Percentiles rank a stretch among this genome's conserved stretches.
These are phyloP conservation scores for Manis pentadactyla DNA, from an alignment of 2,797 vertebrate genomes.

Conservation along the genomic window DNA sequence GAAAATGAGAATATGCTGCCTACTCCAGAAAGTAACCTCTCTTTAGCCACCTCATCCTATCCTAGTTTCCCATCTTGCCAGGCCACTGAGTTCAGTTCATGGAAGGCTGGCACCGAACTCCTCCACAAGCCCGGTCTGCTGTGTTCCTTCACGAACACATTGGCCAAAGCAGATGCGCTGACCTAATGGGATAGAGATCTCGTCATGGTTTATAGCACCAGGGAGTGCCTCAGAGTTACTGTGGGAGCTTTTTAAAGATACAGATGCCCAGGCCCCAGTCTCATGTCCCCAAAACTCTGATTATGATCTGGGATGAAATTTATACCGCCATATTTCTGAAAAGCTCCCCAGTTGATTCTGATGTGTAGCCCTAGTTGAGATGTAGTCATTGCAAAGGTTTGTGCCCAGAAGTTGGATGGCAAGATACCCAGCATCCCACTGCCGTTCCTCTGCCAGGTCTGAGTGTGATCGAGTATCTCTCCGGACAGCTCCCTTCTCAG, in stretches of 20 bases:
- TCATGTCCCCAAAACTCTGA: background rate
- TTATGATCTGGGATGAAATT: background rate
- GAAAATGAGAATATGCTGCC: background rate
- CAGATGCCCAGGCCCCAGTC: background rate
- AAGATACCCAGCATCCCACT: background rate
- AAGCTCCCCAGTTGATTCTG: background rate
- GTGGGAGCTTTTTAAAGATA: background rate
- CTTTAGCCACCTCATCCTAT: background rate
- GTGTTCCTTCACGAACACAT: background rate
- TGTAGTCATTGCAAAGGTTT: background rate
- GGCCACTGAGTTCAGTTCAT: accelerated
- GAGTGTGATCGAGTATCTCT: slow-evolving; percentile 49
- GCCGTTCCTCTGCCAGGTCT: slow-evolving; percentile 24
- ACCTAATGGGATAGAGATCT: background rate
- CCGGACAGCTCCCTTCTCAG: slow-evolving; percentile 67
- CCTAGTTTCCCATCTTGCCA: background rate
- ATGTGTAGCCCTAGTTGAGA: background rate
- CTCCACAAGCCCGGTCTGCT: background rate
- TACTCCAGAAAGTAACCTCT: background rate
- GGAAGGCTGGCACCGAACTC: background rate
- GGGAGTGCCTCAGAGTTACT: background rate
- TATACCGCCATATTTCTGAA: background rate
- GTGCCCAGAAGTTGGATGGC: background rate
- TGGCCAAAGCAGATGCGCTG: background rate
- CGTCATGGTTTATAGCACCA: background rate